Base-by-base conservation (phyloP, 2,888 invertebrate genomes). In the Tolmerus cingulatus region DNA sequence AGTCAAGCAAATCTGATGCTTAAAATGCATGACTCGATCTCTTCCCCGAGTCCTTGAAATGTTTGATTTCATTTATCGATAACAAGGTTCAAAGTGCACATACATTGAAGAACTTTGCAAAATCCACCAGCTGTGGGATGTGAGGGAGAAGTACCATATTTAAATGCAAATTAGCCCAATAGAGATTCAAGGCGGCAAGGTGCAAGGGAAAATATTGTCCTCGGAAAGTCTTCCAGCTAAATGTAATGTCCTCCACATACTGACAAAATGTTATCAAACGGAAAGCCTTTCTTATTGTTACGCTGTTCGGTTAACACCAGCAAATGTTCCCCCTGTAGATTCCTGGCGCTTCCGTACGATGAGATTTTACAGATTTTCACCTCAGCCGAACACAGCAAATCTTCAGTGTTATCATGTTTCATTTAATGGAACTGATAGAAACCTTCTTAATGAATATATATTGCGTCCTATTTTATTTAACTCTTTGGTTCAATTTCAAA, bases 11-110 rank as follows among this genome's bases (percentile, higher is more conserved):
- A 88, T 88, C 57, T 66, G 57, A 79, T 77, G 55, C 86, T 88
- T 88, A 88, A 88, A 88, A 88, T 88, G 87, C 87, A 87, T 87
- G 87, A 86, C 86, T 86, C 40, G 87, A 81, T 82, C 81, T 82
- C 55, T 43, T 30, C 57, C 14, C 86, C n/a, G 27, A 46, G 27
- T 79, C 74, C 46, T 86, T 74, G 82, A 87, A 51, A 77, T 34
- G 37, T 86, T 81, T 87, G 88, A 88, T 88, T 88, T 82, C 82
- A 88, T 88, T 88, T 86, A 88, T 87, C 82, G 88, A 88, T 88
- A 88, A 57, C 84, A 78, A 86, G 77, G 86, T 88, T 88, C 82
- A 66, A 84, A 51, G 76, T 51, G 34, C 77, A 34, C 9, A 77
- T 57, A 66, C 66, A 84, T 84, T 84, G 84, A 57, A 37, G n/a